Base-by-base conservation (phyloP, 2,888 invertebrate species). In the Andrena marginata region DNA sequence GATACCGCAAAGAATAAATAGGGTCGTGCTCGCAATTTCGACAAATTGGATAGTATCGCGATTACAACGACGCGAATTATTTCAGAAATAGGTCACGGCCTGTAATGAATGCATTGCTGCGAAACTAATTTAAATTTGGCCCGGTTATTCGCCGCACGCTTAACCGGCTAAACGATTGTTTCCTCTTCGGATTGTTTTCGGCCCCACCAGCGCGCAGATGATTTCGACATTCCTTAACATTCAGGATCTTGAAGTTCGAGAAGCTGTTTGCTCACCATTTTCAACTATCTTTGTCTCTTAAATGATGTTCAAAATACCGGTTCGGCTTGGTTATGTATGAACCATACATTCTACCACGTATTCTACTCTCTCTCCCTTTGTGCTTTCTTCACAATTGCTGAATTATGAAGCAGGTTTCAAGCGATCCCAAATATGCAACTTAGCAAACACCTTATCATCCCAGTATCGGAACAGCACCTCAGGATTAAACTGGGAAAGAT, bases 91-190 rank as follows among this genome's bases (percentile, higher is more conserved):
- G 78, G 78, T 68, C 72, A 51, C 23, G n/a, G 51, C 16, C 48
- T 16, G 29, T 72, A 81, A 73, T 48, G 64, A 79, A 81, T 51
- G 64, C 59, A 42, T n/a, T 48, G 69, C 73, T 69, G 73, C 64
- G 81, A 79, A 81, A 75, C 67, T 75, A 69, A 79, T 79, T 69
- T 79, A 48, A 80, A 71, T 75, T 75, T 68, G 7, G 8, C 48
- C 56, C 60, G 48, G 29, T 68, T 67, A 67, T 71, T 62, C 70
- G 5, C 8, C 68, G n/a, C 67, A 59, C 70, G 68, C 62, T 71
- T 75, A 75, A 68, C 42, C 26, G 13, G 54, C 54, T 82, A 63
- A 75, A 71, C 71, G 71, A 67, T 80, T 59, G 49, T 72, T 80
- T 77, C 78, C 78, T 51, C 51, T 7, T 26, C 3, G 29, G 62